Evolutionary conservation across 1,140 invertebrate genomes (phyloP), one percentile per base, ranked within the genome.

Genomic region (Zaprionus nigranus): DNA sequence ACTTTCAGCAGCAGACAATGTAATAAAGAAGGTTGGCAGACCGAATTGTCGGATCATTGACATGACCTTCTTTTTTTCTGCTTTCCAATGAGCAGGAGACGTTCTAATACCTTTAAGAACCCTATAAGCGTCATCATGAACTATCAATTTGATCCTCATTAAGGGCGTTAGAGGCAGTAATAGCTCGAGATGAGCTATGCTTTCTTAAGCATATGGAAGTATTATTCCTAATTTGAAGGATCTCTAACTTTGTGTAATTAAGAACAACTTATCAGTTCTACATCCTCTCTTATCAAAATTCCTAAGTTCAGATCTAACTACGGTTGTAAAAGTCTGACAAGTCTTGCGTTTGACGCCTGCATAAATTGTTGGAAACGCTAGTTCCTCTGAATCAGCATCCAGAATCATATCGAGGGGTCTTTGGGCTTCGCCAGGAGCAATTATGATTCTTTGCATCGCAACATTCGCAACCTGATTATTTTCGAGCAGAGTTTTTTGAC

Each of bases 351-450:
- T 54, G 1, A 28, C 11, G 24, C 66, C 66, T 17, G 34, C 57
- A 40, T 22, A 60, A 9, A 68, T 22, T 9, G 56, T 70, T 30
- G 68, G 59, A 46, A 70, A 62, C 0, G 59, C 30, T 26, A 56
- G 20, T 34, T 57, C 51, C n/a, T 54, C 36, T 4, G 26, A 34
- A 15, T 56, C 28, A 30, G 26, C 53, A 56, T 56, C 22, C 6
- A 56, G 26, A 56, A 56, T 56, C 53, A 28, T n/a, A 5, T 40
- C 15, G 4, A 56, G 24, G 26, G 5, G 53, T 28, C 53, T 53
- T 66, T 66, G 63, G 49, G n/a, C 36, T 60, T 69, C 66, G 15
- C 66, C 66, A 51, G 57, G 46, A 36, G 56, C 66, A 15, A 69
- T 60, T 34, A 20, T 49, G 20, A 69, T 53, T 53, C 57, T 69